Evolutionary conservation across 2,888 invertebrate species (phyloP).

Genomic region (Aporophyla lueneburgensis): DNA sequence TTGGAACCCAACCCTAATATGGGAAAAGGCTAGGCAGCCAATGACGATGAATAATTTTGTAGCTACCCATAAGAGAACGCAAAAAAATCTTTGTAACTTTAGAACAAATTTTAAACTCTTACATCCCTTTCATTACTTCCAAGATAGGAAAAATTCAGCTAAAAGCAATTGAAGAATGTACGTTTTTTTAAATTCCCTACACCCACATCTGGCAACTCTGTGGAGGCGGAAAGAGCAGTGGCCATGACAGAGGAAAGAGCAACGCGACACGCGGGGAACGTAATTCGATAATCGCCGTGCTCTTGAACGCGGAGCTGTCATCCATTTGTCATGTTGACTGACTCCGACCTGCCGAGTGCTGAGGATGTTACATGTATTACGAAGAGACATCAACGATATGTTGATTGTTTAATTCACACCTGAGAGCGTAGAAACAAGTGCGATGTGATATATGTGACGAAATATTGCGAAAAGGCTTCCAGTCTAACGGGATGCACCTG

Average conservation of each 20-base stretch:
- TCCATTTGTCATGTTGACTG: conserved; percentile 83
- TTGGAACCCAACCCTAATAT: too few relatives aligned
- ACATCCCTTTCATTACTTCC: neutral
- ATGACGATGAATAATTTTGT: neutral
- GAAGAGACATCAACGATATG: conserved; percentile 53
- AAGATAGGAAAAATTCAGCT: neutral
- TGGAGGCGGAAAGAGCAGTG: conserved; percentile 79
- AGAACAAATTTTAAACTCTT: neutral
- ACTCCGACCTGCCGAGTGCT: conserved; percentile 67
- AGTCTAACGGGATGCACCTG: too few relatives aligned
- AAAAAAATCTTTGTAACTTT: neutral
- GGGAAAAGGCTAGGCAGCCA: too few relatives aligned
- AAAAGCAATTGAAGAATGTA: neutral
- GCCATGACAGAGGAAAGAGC: conserved; percentile 89
- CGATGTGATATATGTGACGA: neutral
- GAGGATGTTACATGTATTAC: conserved; percentile 61
- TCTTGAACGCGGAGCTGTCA: conserved; percentile 86
- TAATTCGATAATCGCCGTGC: conserved; percentile 89
- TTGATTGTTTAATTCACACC: conserved; percentile 43
- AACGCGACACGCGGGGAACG: conserved; percentile 82
- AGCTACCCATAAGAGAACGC: neutral
- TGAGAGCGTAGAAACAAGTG: conserved; percentile 40
- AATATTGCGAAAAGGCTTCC: neutral
- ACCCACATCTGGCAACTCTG: conserved; percentile 66
- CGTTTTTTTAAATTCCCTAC: neutral